Percentiles rank a stretch among this genome's conserved stretches.
Evolutionary conservation across 2,113 vertebrate species (phyloP).

Genomic region (Apteryx mantelli): DNA sequence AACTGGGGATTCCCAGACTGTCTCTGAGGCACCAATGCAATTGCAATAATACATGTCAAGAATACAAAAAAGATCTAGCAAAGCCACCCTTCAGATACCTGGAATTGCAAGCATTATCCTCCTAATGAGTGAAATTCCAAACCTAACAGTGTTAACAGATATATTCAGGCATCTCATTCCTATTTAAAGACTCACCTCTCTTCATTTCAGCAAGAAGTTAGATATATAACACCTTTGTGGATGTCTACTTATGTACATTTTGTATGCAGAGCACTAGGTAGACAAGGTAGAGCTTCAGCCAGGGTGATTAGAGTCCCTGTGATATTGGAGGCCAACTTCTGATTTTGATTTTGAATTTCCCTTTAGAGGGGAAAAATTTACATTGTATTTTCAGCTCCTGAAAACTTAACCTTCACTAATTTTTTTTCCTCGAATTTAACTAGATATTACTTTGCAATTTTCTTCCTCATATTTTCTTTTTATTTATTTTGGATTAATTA

Average conservation of each 20-base stretch:
- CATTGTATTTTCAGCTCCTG: neutral
- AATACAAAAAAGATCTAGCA: neutral
- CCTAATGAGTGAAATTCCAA: too few relatives aligned
- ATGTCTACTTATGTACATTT: rapidly evolving
- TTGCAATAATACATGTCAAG: neutral
- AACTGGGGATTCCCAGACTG: rapidly evolving
- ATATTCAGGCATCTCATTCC: too few relatives aligned
- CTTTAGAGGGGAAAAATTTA: neutral
- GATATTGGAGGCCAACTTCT: neutral
- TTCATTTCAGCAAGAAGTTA: too few relatives aligned
- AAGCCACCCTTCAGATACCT: neutral
- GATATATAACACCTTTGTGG: too few relatives aligned
- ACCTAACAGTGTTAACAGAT: too few relatives aligned
- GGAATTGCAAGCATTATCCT: too few relatives aligned
- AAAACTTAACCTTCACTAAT: neutral
- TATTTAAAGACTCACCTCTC: too few relatives aligned
- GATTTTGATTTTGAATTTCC: neutral
- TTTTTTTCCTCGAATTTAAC: neutral
- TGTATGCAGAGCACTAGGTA: neutral
- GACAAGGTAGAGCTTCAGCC: neutral
- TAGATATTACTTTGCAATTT: neutral
- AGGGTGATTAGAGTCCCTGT: neutral
- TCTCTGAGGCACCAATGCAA: neutral
- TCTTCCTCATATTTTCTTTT: neutral
- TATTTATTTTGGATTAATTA: neutral